These are phyloP conservation scores for Macrosoma leucophasiata DNA, from an alignment of 2,888 invertebrate species.

Conservation along the genomic window DNA sequence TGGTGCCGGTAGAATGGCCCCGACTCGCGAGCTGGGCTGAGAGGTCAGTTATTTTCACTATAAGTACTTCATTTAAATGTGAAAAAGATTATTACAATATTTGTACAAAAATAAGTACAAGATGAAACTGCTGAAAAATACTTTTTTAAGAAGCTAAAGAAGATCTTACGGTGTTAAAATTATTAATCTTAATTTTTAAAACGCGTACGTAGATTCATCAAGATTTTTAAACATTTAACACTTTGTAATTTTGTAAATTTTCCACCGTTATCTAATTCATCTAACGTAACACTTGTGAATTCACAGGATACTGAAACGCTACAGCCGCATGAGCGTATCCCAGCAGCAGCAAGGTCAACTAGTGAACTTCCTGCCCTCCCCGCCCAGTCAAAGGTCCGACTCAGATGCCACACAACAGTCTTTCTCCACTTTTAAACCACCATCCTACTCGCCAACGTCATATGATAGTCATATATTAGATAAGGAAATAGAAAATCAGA, in stretches of 20 bases:
- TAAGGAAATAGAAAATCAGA: constrained; percentile 62
- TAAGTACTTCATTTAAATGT: too few relatives aligned
- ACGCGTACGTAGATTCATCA: too few relatives aligned
- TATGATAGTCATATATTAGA: constrained; percentile 61
- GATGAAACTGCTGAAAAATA: too few relatives aligned
- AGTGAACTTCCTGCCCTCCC: constrained; percentile 83
- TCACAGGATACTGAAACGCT: constrained; percentile 78
- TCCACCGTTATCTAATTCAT: too few relatives aligned
- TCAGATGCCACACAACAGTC: constrained; percentile 62
- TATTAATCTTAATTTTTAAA: too few relatives aligned
- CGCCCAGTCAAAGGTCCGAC: constrained; percentile 62
- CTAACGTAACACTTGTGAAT: too few relatives aligned
- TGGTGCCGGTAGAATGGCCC: constrained; percentile 89
- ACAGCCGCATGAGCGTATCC: constrained; percentile 72
- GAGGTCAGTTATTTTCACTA: constrained; percentile 72
- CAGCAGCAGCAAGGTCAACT: constrained; percentile 83
- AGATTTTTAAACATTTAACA: too few relatives aligned
- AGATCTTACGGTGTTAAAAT: too few relatives aligned
- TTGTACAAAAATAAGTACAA: too few relatives aligned
- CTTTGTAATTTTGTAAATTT: too few relatives aligned
- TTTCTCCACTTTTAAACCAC: constrained; percentile 70
- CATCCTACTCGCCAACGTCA: constrained; percentile 69
- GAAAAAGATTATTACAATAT: too few relatives aligned
- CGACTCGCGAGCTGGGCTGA: constrained; percentile 89
- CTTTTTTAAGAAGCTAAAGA: too few relatives aligned